A percentile compares a stretch with the other conserved stretches of the same genome.
Evolutionary conservation across 2,113 vertebrate species (phyloP).

Genomic region (Apodemus sylvaticus): DNA sequence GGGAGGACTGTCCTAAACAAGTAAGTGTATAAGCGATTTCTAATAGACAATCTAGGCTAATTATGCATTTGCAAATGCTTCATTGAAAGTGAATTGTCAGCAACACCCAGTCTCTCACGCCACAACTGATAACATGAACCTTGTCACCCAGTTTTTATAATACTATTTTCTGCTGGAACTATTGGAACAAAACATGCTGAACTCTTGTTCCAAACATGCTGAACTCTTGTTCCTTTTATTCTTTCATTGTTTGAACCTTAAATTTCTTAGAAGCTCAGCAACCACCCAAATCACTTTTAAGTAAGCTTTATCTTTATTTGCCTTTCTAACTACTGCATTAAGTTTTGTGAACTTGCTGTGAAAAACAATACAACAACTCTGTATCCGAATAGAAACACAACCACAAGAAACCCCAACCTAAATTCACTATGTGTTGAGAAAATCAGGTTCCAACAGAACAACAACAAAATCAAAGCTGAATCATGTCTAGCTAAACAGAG

Average conservation of each 20-base stretch:
- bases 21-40: not conserved
- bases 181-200: not conserved
- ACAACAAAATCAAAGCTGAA: not conserved
- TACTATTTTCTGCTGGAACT: not conserved
- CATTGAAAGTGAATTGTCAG: not conserved
- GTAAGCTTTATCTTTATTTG: not conserved
- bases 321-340: not conserved
- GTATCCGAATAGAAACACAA: not conserved
- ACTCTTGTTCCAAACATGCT: not conserved
- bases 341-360: not conserved
- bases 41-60: not conserved
- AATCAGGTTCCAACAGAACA: not conserved
- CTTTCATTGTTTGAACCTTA: constrained; percentile 33
- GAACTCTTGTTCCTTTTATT: not conserved
- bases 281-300: not conserved
- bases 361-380: not conserved
- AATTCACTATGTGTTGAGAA: not conserved
- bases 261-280: constrained; percentile 10
- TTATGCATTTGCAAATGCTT: not conserved
- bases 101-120: not conserved
- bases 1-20: not conserved
- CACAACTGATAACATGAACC: not conserved
- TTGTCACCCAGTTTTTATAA: not conserved
- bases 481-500: not conserved
- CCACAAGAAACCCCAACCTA: not conserved